These are phyloP conservation scores for Odontocolon sp. DNA, from an alignment of 2,888 invertebrate species.

Conservation along the genomic window DNA sequence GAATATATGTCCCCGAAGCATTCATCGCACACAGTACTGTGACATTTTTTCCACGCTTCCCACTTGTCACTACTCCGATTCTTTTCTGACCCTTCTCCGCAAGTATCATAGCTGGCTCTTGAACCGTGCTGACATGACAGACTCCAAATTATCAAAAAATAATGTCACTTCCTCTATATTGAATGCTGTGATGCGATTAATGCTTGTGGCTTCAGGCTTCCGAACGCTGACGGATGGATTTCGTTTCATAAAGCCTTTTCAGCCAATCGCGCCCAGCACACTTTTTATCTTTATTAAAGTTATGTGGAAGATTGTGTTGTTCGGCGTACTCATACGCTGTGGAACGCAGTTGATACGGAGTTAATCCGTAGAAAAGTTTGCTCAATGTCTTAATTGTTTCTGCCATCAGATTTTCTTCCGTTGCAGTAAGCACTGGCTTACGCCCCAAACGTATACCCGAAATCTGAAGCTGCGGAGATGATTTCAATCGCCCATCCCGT, in stretches of 20 bases:
- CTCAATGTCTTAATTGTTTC: constrained; percentile 60
- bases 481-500: no score
- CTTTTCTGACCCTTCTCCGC: constrained; percentile 70
- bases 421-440: constrained; percentile 60
- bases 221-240: constrained; percentile 54
- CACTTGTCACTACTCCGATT: constrained; percentile 22
- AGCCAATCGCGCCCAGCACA: constrained; percentile 70
- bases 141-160: constrained; percentile 55
- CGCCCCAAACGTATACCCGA: no score
- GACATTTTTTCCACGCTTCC: constrained; percentile 53
- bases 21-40: constrained; percentile 76
- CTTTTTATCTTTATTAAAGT: constrained; percentile 63
- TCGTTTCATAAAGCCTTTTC: constrained; percentile 65
- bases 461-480: no score
- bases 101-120: constrained; percentile 68
- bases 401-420: constrained; percentile 63
- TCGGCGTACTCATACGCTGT: constrained; percentile 66
- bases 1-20: constrained; percentile 77
- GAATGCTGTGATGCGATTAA: constrained; percentile 48
- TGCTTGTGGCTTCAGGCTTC: constrained; percentile 48
- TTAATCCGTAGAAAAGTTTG: constrained; percentile 65
- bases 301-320: constrained; percentile 64
- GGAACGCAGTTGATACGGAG: constrained; percentile 61
- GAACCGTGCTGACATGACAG: constrained; percentile 46
- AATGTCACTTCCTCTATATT: constrained; percentile 39